Percentiles rank a stretch among this genome's conserved stretches.
These are phyloP conservation scores for Conus betulinus DNA, from an alignment of 1,140 invertebrate species.

Conservation along the genomic window DNA sequence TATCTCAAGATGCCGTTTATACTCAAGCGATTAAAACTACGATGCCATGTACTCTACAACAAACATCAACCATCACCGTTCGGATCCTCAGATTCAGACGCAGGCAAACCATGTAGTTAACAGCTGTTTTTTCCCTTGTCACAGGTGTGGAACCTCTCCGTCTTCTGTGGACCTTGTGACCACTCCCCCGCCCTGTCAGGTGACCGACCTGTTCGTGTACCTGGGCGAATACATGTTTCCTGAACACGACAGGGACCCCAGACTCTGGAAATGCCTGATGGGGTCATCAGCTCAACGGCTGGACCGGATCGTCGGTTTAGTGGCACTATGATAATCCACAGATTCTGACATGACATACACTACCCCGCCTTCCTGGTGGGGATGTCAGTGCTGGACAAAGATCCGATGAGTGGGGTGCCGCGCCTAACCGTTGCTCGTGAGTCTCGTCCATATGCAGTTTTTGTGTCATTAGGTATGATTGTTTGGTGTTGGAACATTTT, in stretches of 20 bases:
- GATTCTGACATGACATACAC: neutral
- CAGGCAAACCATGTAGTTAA: too few species aligned
- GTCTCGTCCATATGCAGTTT: too few species aligned
- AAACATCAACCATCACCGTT: too few species aligned
- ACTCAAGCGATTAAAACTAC: too few species aligned
- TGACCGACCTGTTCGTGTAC: neutral
- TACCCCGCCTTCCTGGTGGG: neutral
- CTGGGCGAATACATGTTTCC: neutral
- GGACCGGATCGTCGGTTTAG: neutral
- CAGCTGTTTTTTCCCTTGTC: neutral
- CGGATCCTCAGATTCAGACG: too few species aligned
- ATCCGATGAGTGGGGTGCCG: neutral
- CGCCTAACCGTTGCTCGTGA: conserved; percentile 13
- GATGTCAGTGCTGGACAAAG: neutral
- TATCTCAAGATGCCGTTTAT: neutral
- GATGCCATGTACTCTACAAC: too few species aligned
- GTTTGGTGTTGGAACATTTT: too few species aligned
- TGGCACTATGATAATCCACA: neutral
- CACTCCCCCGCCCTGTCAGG: neutral
- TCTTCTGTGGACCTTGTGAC: neutral
- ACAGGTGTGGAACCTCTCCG: neutral
- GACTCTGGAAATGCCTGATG: neutral
- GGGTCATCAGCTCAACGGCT: neutral
- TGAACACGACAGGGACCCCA: neutral
- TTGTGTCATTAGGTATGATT: too few species aligned